Evolutionary conservation across 1,140 invertebrate genomes (phyloP).

Genomic region (Brachionus koreanus): DNA sequence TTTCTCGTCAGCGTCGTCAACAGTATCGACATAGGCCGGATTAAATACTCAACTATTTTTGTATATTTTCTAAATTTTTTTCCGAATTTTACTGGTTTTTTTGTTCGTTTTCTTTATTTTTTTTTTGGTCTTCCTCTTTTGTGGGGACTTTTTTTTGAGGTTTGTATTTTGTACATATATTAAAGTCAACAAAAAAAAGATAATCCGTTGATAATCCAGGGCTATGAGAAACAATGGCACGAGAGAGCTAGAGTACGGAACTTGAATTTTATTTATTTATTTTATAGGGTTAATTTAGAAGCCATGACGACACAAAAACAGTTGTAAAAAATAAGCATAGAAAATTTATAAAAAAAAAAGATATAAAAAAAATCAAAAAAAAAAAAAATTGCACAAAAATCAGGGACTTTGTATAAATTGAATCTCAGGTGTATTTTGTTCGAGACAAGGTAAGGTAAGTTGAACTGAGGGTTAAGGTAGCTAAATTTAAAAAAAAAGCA

Average conservation of each 20-base stretch:
- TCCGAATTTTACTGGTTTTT: constrained; percentile 40
- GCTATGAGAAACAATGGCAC: not conserved
- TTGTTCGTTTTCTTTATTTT: constrained; percentile 26
- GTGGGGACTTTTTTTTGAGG: not conserved
- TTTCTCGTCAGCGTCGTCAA: constrained; percentile 7
- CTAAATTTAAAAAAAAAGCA: not conserved
- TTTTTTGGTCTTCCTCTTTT: not conserved
- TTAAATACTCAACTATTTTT: not conserved
- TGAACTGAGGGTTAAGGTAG: not conserved
- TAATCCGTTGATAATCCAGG: not conserved
- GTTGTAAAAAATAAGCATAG: not conserved
- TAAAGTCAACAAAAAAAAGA: not conserved
- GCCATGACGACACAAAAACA: not conserved
- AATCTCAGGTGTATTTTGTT: not conserved
- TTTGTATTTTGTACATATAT: not conserved
- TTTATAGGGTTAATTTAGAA: not conserved
- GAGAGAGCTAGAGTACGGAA: not conserved
- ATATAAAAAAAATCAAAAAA: not conserved
- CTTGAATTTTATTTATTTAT: not conserved
- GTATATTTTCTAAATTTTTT: constrained; percentile 4
- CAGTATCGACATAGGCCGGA: not conserved
- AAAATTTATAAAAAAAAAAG: not conserved
- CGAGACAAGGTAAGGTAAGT: not conserved
- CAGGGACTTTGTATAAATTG: not conserved
- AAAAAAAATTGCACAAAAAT: not conserved